Conservation (phyloP, 1,140 invertebrate genomes). For the Drosophila trapezifrons region DNA sequence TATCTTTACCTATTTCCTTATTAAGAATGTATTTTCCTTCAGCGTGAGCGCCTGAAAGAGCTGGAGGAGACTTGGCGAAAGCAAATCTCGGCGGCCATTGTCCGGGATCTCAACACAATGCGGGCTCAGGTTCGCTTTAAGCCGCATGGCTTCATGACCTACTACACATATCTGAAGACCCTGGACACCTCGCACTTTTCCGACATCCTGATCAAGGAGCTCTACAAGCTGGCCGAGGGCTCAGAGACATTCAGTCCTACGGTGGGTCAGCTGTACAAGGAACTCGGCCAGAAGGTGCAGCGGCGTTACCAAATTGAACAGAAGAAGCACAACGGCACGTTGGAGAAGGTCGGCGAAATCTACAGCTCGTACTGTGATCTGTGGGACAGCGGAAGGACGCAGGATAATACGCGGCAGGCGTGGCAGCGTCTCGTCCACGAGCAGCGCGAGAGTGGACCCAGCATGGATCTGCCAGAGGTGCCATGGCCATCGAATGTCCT, state of each 20-base stretch:
- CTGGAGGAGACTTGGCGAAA: constrained; percentile 88
- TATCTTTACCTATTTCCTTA: neutral
- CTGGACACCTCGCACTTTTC: constrained; percentile 88
- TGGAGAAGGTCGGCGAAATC: constrained; percentile 88
- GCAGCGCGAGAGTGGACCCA: constrained; percentile 85
- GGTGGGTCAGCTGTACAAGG: constrained; percentile 87
- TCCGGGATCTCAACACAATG: constrained; percentile 88
- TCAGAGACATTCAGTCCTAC: constrained; percentile 92
- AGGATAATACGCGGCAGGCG: constrained; percentile 88
- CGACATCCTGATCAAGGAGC: constrained; percentile 88
- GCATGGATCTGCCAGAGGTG: constrained; percentile 86
- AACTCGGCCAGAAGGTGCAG: constrained; percentile 88
- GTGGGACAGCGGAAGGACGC: constrained; percentile 85
- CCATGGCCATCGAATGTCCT: constrained; percentile 88
- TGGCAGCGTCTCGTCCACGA: constrained; percentile 89
- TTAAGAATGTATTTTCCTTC: neutral
- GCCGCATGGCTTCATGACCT: constrained; percentile 84
- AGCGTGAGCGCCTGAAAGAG: constrained; percentile 86
- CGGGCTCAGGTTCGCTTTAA: constrained; percentile 84
- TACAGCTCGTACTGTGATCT: constrained; percentile 90
- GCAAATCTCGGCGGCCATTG: constrained; percentile 87
- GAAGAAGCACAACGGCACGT: constrained; percentile 87
- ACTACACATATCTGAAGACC: constrained; percentile 90
- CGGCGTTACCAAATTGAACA: constrained; percentile 87
- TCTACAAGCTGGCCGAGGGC: constrained; percentile 88